Conservation (phyloP, 2,888 invertebrate species). For the Hybos culiciformis region DNA sequence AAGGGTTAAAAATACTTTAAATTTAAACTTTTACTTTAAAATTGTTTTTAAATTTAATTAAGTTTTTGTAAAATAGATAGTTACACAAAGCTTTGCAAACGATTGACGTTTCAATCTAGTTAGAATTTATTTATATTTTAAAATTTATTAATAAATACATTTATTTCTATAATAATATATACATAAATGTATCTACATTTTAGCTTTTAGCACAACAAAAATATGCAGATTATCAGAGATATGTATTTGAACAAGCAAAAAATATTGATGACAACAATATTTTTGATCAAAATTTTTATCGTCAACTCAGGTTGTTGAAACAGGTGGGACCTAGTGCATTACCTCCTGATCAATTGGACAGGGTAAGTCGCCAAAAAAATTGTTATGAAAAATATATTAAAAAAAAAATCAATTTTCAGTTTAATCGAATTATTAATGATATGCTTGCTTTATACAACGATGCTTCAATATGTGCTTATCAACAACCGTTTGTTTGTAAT, state of each 20-base stretch:
- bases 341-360: slow-evolving; percentile 67
- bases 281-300: slow-evolving; percentile 51
- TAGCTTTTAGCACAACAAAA: slow-evolving; percentile 68
- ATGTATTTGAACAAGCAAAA: slow-evolving; percentile 61
- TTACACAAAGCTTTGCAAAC: too few species aligned
- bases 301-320: slow-evolving; percentile 62
- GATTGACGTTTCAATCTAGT: too few species aligned
- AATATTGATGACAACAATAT: slow-evolving; percentile 52
- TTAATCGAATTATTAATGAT: slow-evolving; percentile 74
- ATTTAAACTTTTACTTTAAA: too few species aligned
- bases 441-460: slow-evolving; percentile 79
- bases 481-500: slow-evolving; percentile 71
- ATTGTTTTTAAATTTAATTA: too few species aligned
- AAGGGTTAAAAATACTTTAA: too few species aligned
- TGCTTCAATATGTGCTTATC: slow-evolving; percentile 71
- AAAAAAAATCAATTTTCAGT: slow-evolving; percentile 40
- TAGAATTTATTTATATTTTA: too few species aligned
- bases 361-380: slow-evolving; percentile 42
- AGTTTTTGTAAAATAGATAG: too few species aligned
- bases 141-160: too few species aligned
- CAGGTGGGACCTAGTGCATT: slow-evolving; percentile 74
- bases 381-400: background rate
- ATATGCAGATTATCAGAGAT: slow-evolving; percentile 71
- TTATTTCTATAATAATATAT: slow-evolving; percentile 1
- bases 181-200: slow-evolving; percentile 21